phyloP scores from a whole-genome alignment of 1,140 invertebrate genomes.

The Mya arenaria region DNA sequence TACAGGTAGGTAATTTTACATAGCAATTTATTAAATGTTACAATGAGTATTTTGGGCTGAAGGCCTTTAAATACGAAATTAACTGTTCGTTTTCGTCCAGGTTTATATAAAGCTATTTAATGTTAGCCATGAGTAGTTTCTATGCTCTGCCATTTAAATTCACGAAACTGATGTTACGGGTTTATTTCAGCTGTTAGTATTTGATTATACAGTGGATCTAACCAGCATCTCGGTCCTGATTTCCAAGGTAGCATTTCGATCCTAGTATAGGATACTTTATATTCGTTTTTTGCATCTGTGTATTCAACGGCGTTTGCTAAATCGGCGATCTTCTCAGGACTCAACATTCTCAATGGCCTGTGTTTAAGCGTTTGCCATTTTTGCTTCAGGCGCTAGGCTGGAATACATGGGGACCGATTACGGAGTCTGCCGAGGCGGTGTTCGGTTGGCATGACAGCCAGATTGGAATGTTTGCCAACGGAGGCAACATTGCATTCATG shows the following conservation, averaged over 20 bases:
- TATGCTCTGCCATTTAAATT: background rate
- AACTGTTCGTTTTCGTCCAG: background rate
- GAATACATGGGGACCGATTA: conserved; percentile 83
- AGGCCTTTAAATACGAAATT: background rate
- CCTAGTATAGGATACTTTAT: background rate
- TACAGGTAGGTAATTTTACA: background rate
- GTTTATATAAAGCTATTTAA: background rate
- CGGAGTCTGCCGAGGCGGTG: conserved; percentile 79
- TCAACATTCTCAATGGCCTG: background rate
- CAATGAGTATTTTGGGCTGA: background rate
- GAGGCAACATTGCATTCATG: conserved; percentile 82
- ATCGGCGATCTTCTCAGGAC: background rate
- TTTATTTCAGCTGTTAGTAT: background rate
- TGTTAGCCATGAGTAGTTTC: background rate
- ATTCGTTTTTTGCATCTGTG: background rate
- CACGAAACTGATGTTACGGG: background rate
- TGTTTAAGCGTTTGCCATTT: no score
- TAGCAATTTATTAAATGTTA: background rate
- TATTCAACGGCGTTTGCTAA: background rate
- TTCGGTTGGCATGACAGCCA: conserved; percentile 80
- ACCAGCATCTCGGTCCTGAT: background rate
- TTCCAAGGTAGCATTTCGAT: background rate
- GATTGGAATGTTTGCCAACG: conserved; percentile 82
- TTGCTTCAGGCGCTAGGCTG: conserved; percentile 75
- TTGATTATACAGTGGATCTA: background rate